These are phyloP conservation scores for Xenopus petersii DNA, from an alignment of 2,797 vertebrate species.

Conservation along the genomic window DNA sequence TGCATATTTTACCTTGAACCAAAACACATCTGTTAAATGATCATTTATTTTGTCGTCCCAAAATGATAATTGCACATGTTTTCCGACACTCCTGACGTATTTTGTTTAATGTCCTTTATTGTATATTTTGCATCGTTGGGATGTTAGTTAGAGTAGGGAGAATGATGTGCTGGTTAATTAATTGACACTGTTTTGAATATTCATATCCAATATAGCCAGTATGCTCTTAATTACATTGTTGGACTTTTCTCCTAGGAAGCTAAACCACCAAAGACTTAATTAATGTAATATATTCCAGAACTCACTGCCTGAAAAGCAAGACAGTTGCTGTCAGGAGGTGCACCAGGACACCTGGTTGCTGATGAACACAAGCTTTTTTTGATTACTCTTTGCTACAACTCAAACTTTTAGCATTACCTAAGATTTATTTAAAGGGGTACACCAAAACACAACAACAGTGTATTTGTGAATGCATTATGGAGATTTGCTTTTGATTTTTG, in stretches of 20 bases:
- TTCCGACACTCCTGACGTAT: slow-evolving; percentile 7
- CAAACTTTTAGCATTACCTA: slow-evolving; percentile 62
- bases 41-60: slow-evolving; percentile 1
- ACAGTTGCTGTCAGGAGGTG: slow-evolving; percentile 91
- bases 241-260: slow-evolving; percentile 96
- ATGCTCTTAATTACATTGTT: slow-evolving; percentile 99
- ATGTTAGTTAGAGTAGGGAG: slow-evolving; percentile 73
- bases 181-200: slow-evolving; percentile 99
- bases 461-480: no score
- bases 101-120: slow-evolving; percentile 81
- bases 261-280: slow-evolving; percentile 99
- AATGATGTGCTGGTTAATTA: slow-evolving; percentile 89
- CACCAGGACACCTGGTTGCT: slow-evolving; percentile 91
- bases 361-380: slow-evolving; percentile 77
- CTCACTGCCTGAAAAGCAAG: slow-evolving; percentile 84
- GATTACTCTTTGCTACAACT: slow-evolving; percentile 74
- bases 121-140: slow-evolving; percentile 81
- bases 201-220: slow-evolving; percentile 94
- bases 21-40: slow-evolving; percentile 50
- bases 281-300: slow-evolving; percentile 99
- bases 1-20: slow-evolving; percentile 63
- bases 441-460: slow-evolving; percentile 9
- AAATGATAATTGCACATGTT: slow-evolving; percentile 5
- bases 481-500: no score
- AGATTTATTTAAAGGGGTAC: slow-evolving; percentile 67